phyloP scores from a whole-genome alignment of 2,888 invertebrate genomes.

The Cactoblastis cactorum region DNA sequence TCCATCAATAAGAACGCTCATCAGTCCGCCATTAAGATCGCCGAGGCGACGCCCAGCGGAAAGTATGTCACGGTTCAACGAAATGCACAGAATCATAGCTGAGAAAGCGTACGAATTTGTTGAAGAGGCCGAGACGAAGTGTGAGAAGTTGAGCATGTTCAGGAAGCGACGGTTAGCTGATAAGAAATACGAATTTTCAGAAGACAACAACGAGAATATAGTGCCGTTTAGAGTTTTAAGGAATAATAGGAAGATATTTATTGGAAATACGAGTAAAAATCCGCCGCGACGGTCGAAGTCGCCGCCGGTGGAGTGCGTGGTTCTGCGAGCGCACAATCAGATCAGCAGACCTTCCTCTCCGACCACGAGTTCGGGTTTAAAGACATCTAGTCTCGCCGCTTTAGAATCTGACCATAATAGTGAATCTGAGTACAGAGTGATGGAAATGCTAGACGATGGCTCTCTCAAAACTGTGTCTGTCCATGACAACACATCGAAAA shows the following conservation, averaged over 20 bases:
- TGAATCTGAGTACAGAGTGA: slow-evolving; percentile 71
- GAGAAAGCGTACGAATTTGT: slow-evolving; percentile 92
- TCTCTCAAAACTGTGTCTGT: slow-evolving; percentile 71
- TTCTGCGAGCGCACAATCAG: slow-evolving; percentile 68
- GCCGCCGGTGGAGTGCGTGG: slow-evolving; percentile 64
- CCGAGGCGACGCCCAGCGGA: slow-evolving; percentile 70
- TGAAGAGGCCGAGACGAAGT: slow-evolving; percentile 88
- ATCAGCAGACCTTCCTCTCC: slow-evolving; percentile 61
- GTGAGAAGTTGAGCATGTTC: slow-evolving; percentile 92
- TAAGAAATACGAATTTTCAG: slow-evolving; percentile 95
- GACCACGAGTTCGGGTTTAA: slow-evolving; percentile 44
- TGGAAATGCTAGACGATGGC: slow-evolving; percentile 74
- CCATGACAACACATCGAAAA: slow-evolving; percentile 73
- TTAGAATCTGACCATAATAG: slow-evolving; percentile 63
- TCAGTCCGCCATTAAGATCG: slow-evolving; percentile 69
- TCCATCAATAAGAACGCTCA: slow-evolving; percentile 68
- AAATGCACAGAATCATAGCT: slow-evolving; percentile 77
- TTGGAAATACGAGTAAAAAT: slow-evolving; percentile 56
- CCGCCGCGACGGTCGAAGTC: slow-evolving; percentile 58
- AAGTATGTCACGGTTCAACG: slow-evolving; percentile 74
- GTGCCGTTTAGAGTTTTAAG: slow-evolving; percentile 82
- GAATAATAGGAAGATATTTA: slow-evolving; percentile 74
- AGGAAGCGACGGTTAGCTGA: slow-evolving; percentile 91
- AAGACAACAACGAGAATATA: slow-evolving; percentile 84
- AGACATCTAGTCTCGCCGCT: slow-evolving; percentile 41